A percentile compares a stretch with the other conserved stretches of the same genome.
Conservation (phyloP, 2,113 vertebrate species). For the Euleptes europaea region DNA sequence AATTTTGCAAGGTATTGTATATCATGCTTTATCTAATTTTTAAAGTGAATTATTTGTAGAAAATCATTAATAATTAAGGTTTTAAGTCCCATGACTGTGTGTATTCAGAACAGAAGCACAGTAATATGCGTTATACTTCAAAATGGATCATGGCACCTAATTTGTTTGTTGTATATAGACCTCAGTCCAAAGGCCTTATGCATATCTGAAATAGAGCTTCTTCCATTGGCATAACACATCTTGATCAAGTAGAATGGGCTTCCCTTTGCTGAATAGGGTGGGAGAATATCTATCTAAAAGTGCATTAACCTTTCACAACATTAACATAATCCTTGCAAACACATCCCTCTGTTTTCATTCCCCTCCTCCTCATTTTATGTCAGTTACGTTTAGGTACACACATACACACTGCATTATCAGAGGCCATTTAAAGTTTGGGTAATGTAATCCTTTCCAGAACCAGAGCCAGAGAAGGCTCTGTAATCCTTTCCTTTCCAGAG, state of each 20-base stretch:
- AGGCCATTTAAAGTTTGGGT: not conserved
- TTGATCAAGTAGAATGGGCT: no score
- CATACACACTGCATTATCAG: not conserved
- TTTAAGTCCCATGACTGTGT: no score
- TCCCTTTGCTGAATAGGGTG: no score
- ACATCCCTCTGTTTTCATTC: not conserved
- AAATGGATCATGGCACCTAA: fast-evolving
- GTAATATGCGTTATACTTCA: not conserved
- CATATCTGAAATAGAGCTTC: not conserved
- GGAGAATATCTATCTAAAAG: no score
- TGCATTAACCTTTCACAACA: not conserved
- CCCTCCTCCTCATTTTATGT: not conserved
- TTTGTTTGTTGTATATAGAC: not conserved
- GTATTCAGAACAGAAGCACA: not conserved
- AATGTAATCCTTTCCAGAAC: no score
- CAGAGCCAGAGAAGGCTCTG: no score
- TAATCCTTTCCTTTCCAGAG: no score
- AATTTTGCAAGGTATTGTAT: conserved; percentile 86
- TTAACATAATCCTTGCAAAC: not conserved
- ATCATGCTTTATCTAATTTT: not conserved
- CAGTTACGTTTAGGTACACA: not conserved
- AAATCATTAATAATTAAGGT: not conserved
- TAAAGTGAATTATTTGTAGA: not conserved
- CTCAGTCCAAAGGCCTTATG: not conserved
- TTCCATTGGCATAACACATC: not conserved